Conservation (phyloP, 2,888 invertebrate genomes). For the Folsomia manolachei region DNA sequence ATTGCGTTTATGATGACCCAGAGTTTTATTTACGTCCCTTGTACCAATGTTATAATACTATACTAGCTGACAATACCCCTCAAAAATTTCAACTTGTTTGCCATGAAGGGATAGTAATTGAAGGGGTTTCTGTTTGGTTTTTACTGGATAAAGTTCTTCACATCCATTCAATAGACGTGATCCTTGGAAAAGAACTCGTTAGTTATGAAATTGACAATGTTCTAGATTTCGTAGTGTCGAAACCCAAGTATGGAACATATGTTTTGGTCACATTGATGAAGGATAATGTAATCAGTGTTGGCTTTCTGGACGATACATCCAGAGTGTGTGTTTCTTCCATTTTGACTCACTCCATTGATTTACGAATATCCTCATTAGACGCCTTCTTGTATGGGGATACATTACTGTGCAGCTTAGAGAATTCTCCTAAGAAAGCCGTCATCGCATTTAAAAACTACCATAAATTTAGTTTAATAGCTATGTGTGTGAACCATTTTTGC, state of each 20-base stretch:
- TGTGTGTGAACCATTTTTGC: constrained; percentile 35
- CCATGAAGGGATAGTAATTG: not conserved
- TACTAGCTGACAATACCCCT: constrained; percentile 22
- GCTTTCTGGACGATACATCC: constrained; percentile 43
- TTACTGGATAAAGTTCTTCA: constrained; percentile 43
- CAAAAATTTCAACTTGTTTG: constrained; percentile 33
- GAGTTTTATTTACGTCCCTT: constrained; percentile 41
- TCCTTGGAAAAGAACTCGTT: constrained; percentile 34
- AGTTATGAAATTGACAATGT: constrained; percentile 40
- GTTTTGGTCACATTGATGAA: constrained; percentile 11
- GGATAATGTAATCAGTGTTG: constrained; percentile 36
- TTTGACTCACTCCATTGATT: constrained; percentile 23
- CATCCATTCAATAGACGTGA: constrained; percentile 37
- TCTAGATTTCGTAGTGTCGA: constrained; percentile 41
- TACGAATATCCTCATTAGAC: constrained; percentile 26
- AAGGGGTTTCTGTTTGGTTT: constrained; percentile 33
- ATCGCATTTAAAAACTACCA: constrained; percentile 35
- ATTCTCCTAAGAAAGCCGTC: constrained; percentile 23
- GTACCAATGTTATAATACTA: constrained; percentile 12
- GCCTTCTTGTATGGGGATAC: constrained; percentile 37
- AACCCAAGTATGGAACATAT: not conserved
- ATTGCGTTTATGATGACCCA: constrained; percentile 48
- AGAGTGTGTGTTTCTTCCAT: constrained; percentile 21
- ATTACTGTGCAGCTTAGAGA: constrained; percentile 32
- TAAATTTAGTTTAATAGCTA: constrained; percentile 36